Percentiles rank a stretch among this genome's conserved stretches.
Evolutionary conservation across 2,888 invertebrate genomes (phyloP).

Genomic region (Cantharis lateralis): DNA sequence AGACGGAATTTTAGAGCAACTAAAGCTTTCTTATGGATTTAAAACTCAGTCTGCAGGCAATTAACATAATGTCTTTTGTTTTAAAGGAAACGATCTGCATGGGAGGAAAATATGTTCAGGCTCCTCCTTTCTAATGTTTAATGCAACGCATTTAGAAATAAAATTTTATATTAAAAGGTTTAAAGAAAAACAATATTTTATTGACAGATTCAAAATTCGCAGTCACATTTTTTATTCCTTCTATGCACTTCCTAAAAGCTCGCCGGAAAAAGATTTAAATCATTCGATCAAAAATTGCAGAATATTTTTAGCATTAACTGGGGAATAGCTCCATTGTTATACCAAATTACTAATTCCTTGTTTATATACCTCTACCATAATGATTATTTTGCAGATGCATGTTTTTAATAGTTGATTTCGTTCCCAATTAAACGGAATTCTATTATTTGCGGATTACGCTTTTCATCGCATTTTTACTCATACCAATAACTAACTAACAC

Average conservation of each 20-base stretch:
- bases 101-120: conserved; percentile 22
- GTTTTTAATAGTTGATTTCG: too few relatives aligned
- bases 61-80: conserved; percentile 33
- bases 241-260: not conserved
- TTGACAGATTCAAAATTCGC: not conserved
- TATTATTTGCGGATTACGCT: too few relatives aligned
- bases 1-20: conserved; percentile 18
- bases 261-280: not conserved
- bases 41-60: conserved; percentile 19
- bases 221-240: not conserved
- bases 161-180: not conserved
- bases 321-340: not conserved
- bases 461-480: too few relatives aligned
- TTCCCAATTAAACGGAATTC: too few relatives aligned
- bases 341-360: too few relatives aligned
- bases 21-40: conserved; percentile 22
- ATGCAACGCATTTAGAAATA: conserved; percentile 30
- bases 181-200: not conserved
- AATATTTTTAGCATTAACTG: not conserved
- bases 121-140: conserved; percentile 29
- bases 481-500: too few relatives aligned
- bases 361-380: too few relatives aligned
- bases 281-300: not conserved
- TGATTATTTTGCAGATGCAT: not conserved
- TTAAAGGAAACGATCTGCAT: conserved; percentile 27